Conservation (phyloP, 1,140 invertebrate species). For the Trichoplusia ni region DNA sequence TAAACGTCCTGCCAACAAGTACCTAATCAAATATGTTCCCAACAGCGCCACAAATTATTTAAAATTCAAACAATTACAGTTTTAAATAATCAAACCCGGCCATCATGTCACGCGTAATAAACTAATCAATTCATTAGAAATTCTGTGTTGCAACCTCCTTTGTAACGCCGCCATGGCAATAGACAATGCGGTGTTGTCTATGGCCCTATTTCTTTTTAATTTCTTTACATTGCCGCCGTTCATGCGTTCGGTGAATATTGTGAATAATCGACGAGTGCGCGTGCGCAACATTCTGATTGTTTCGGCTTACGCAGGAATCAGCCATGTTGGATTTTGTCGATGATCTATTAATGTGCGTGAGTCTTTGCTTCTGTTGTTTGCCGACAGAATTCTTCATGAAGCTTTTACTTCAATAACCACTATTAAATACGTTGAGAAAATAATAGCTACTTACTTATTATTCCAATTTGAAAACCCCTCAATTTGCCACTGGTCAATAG, state of each 20-base stretch:
- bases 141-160: slow-evolving; percentile 43
- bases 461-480: no score
- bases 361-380: no score
- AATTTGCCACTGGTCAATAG: no score
- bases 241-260: slow-evolving; percentile 38
- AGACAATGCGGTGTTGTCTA: slow-evolving; percentile 47
- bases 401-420: no score
- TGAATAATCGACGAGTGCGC: slow-evolving; percentile 34
- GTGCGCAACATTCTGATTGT: slow-evolving; percentile 16
- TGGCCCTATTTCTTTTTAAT: slow-evolving; percentile 62
- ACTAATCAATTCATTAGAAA: slow-evolving; percentile 56
- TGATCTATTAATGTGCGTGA: not conserved
- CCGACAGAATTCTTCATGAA: no score
- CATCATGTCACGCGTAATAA: slow-evolving; percentile 42
- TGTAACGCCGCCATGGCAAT: slow-evolving; percentile 41
- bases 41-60: not conserved
- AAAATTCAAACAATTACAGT: slow-evolving; percentile 46
- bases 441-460: no score
- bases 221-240: slow-evolving; percentile 54
- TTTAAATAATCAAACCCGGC: slow-evolving; percentile 41
- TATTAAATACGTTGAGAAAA: no score
- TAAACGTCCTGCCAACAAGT: no score
- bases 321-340: slow-evolving; percentile 18
- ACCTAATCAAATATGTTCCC: no score
- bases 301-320: slow-evolving; percentile 4